Base-by-base conservation (phyloP, 2,113 vertebrate species). In the Scomber scombrus region DNA sequence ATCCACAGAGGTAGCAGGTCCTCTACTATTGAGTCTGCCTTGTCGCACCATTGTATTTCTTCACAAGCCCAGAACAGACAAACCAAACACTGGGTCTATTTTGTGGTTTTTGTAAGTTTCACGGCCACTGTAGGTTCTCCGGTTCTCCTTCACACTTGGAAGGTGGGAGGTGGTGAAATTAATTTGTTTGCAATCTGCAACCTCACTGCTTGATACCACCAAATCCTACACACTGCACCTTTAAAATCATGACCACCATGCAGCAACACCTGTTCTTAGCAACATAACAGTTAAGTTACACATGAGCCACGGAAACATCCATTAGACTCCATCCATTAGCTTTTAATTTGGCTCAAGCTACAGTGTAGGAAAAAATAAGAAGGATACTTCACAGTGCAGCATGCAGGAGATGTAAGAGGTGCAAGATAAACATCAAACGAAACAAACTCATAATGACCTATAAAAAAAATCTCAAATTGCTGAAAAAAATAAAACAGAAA, bases 241-340 rank as follows among this genome's bases (percentile, higher is more conserved):
- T 65, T 18, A 19, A n/a, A 57, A 5, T 40, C 16, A 3, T 4
- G 13, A 61, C 68, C 54, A 43, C 54, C 1, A 16, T 46, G 16
- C 19, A 56, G 3, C 29, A 58, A 71, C 69, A 78, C 67, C 71
- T 85, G 71, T 55, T 79, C 40, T 40, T 40, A 40, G 7, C 34
- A 40, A 40, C 34, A 40, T 40, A 40, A 40, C 34, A 40, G 10
- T 23, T 26, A 3, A 26, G 50, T 60, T 75, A 72, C 56, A 55
- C 47, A 34, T 16, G 56, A 66, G 67, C 66, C 74, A 45, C 31
- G 19, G 29, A 43, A 76, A 52, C 34, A 67, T 2, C 46, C 51
- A 54, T 23, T 23, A 40, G 45, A 85, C 15, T 31, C 68, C 52
- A 73, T 67, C 11, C 74, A 26, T 66, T 31, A 47, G 19, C 43